These are phyloP conservation scores for Perognathus longimembris DNA, from an alignment of 2,113 vertebrate species.

Conservation along the genomic window DNA sequence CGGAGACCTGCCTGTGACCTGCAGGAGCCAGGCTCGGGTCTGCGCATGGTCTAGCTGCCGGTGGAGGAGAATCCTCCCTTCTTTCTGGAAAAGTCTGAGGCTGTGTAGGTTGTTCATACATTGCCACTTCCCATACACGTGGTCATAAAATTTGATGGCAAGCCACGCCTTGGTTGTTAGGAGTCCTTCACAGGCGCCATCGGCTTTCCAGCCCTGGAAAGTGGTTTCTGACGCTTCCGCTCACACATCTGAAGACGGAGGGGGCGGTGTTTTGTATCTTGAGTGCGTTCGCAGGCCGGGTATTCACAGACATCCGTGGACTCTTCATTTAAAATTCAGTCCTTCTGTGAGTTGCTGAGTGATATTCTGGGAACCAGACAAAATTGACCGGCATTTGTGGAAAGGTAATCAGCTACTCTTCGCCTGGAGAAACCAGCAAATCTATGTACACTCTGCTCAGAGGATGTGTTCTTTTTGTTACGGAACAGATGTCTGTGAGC, in stretches of 20 bases:
- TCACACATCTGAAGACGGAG: background rate
- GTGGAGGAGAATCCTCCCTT: background rate
- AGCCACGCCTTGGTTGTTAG: background rate
- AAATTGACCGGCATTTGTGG: slow-evolving; percentile 83
- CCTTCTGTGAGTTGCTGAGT: slow-evolving; percentile 71
- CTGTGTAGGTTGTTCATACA: background rate
- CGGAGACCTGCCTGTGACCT: accelerated
- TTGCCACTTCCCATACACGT: background rate
- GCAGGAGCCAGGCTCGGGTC: too few relatives aligned
- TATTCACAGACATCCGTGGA: background rate
- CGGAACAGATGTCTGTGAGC: slow-evolving; percentile 97
- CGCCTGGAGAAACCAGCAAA: slow-evolving; percentile 77
- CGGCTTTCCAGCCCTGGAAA: background rate
- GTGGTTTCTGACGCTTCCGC: background rate
- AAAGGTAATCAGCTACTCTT: slow-evolving; percentile 81
- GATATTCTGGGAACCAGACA: slow-evolving; percentile 77
- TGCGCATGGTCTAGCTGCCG: background rate
- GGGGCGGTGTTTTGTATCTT: background rate
- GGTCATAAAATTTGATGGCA: slow-evolving; percentile 16
- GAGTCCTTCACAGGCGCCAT: background rate
- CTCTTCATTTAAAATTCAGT: slow-evolving; percentile 55
- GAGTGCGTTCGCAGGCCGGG: background rate
- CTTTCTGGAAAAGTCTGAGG: background rate
- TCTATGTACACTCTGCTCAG: slow-evolving; percentile 74
- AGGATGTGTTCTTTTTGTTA: slow-evolving; percentile 86